Base-by-base conservation (phyloP, 2,888 invertebrate species). In the Liopterus haemorrhoidalis region DNA sequence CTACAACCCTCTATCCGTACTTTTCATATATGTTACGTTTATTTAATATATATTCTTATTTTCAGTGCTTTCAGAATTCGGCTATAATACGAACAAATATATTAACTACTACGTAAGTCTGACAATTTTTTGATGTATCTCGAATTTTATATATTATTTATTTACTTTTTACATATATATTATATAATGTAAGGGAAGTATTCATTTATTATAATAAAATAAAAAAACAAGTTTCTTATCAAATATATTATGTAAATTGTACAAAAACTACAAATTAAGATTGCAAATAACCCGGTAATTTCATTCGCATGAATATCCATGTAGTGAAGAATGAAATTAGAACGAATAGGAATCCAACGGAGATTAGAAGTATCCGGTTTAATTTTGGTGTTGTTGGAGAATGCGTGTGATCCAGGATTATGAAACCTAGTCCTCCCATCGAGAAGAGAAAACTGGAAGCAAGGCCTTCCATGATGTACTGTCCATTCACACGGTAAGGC, bases 391-490 rank as follows among this genome's bases (percentile, higher is more conserved):
- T 86, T 24, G 85, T 78, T 0, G 94, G 88, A 60, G 87, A 87
- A 65, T 92, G 92, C 0, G 94, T 94, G 58, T 91, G 86, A 68
- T 99, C 97, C 50, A 99, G 73, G 48, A 99, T 86, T 15, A 99
- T 91, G 67, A 97, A 96, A 5, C 97, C 97, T 20, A 97, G 70
- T 0, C 96, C 96, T 30, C 97, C 97, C 49, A 96, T 75, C 0
- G 94, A 91, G 68, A 99, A 99, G 15, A 99, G 77, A 64, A 99
- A 97, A 68, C 94, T 94, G 8, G 96, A 91, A 0, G 96, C 96
- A 49, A 99, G 70, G 1, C 99, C 97, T 71, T 99, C 99, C 94
- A 99, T 95, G 44, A 99, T 99, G 64, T 97, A 99, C 65, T 99
- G 97, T 0, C 97, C 97, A 69, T 99, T 99, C 0, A 99, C 94